These are phyloP conservation scores for Patiria miniata DNA, from an alignment of 35 echinoderm and acorn worm species.

Conservation along the genomic window DNA sequence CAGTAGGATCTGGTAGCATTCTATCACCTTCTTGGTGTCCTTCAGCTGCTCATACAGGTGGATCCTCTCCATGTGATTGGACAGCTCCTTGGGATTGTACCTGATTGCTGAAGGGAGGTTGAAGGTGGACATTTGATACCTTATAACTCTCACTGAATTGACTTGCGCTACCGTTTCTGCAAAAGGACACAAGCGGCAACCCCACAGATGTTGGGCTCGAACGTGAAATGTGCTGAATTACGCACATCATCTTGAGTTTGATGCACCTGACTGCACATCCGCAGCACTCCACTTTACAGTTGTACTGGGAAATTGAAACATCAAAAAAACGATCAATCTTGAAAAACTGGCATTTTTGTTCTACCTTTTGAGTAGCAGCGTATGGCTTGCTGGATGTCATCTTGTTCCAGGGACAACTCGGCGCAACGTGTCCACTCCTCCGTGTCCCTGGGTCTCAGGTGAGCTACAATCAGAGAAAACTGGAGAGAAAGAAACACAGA, in stretches of 20 bases:
- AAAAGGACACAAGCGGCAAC: too few species aligned
- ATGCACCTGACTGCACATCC: background rate
- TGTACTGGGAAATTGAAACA: background rate
- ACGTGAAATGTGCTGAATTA: background rate
- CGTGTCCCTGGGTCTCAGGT: constrained; percentile 69
- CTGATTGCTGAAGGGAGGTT: constrained; percentile 23
- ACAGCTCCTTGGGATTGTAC: constrained; percentile 48
- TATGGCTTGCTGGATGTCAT: constrained; percentile 66
- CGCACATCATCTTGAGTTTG: background rate
- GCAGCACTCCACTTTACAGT: background rate
- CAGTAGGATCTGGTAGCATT: constrained; percentile 69
- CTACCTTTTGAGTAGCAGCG: constrained; percentile 89
- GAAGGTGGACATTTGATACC: too few species aligned
- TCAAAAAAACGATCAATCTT: background rate
- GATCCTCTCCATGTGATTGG: constrained; percentile 51
- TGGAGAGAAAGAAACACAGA: background rate
- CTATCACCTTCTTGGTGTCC: constrained; percentile 74
- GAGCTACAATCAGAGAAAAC: constrained; percentile 87
- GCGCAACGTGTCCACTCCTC: constrained; percentile 85
- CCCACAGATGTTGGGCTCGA: too few species aligned
- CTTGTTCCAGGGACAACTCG: constrained; percentile 78
- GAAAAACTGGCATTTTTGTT: background rate
- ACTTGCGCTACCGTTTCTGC: too few species aligned
- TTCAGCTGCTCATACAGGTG: constrained; percentile 63
- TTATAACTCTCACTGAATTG: too few species aligned